These are phyloP conservation scores for Palaemon carinicauda DNA, from an alignment of 1,140 invertebrate species.

Conservation along the genomic window DNA sequence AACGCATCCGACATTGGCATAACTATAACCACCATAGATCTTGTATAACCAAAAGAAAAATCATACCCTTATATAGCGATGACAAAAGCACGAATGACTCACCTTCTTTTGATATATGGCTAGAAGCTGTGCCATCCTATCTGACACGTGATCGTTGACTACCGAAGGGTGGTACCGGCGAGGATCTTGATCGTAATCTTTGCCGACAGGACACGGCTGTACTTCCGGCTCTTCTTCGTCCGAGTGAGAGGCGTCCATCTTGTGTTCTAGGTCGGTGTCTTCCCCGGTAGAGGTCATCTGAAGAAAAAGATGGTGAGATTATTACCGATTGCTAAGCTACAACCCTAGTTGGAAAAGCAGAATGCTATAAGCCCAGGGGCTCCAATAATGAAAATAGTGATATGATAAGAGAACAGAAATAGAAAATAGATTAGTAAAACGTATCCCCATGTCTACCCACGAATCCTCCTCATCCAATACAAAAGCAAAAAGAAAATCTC, in stretches of 20 bases:
- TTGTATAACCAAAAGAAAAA: too few relatives aligned
- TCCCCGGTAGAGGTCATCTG: conserved; percentile 41
- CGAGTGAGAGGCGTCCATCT: neutral
- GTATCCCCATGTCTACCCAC: too few relatives aligned
- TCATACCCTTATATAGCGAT: too few relatives aligned
- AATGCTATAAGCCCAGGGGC: neutral
- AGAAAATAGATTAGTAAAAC: too few relatives aligned
- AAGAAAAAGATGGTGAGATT: neutral
- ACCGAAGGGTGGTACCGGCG: neutral
- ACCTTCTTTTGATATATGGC: conserved; percentile 56
- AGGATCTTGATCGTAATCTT: neutral
- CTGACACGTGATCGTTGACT: conserved; percentile 30
- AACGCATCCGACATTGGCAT: too few relatives aligned
- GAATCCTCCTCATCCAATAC: too few relatives aligned
- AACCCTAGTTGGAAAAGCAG: neutral
- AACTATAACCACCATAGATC: too few relatives aligned
- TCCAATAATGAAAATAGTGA: too few relatives aligned
- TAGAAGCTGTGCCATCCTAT: conserved; percentile 48
- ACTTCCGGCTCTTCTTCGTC: neutral
- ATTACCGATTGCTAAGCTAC: neutral
- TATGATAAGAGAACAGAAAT: too few relatives aligned
- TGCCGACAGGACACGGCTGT: neutral
- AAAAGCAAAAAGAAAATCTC: too few relatives aligned
- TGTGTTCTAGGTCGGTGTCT: conserved; percentile 12
- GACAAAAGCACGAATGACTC: too few relatives aligned